phyloP scores from a whole-genome alignment of 2,888 invertebrate species.

The Pinctada fucata region DNA sequence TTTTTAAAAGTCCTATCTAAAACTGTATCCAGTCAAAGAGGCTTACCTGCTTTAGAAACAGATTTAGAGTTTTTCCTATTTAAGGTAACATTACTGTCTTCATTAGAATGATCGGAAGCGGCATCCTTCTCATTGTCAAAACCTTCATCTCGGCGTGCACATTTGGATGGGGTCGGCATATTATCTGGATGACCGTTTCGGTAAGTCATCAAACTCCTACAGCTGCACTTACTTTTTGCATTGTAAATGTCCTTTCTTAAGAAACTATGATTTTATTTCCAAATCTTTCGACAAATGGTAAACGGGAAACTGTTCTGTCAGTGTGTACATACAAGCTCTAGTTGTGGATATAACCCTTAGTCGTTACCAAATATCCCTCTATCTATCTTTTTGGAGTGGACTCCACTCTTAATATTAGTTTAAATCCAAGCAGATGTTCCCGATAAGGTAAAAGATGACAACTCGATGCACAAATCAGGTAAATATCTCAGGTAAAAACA shows the following conservation, averaged over 20 bases:
- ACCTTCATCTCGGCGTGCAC: conserved; percentile 53
- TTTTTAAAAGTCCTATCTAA: too few species aligned
- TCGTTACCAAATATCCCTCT: too few species aligned
- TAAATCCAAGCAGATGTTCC: conserved; percentile 28
- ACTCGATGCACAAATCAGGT: conserved; percentile 14
- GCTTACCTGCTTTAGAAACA: conserved; percentile 33
- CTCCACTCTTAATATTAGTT: too few species aligned
- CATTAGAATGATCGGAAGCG: conserved; percentile 12
- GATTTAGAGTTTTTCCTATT: conserved; percentile 28
- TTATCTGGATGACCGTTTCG: conserved; percentile 25
- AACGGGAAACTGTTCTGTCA: too few species aligned
- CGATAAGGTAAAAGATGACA: conserved; percentile 14
- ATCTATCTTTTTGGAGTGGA: too few species aligned
- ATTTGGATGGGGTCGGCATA: conserved; percentile 52
- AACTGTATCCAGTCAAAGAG: too few species aligned
- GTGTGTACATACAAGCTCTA: too few species aligned
- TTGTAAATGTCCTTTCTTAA: background rate
- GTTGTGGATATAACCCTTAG: too few species aligned
- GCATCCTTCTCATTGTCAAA: conserved; percentile 45
- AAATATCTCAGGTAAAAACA: conserved; percentile 23
- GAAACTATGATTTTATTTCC: background rate
- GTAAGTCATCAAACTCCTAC: too few species aligned
- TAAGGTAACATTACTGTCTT: conserved; percentile 19
- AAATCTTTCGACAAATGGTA: background rate
- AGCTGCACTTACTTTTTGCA: background rate